A percentile compares a stretch with the other conserved stretches of the same genome.
These are phyloP conservation scores for Drosophila lowei DNA, from an alignment of 1,140 invertebrate species.

Conservation along the genomic window DNA sequence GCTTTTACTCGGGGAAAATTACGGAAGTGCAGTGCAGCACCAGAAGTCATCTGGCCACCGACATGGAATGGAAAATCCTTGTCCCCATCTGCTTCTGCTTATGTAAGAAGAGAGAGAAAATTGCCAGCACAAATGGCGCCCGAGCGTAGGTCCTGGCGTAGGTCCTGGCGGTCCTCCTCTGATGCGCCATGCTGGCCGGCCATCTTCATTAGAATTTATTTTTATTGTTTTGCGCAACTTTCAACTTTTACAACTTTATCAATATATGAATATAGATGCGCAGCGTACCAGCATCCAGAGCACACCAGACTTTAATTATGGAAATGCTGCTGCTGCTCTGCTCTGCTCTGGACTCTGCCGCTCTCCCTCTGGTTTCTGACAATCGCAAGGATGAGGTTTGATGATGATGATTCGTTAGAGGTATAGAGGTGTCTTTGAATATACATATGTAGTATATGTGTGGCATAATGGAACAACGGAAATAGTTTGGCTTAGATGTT, in stretches of 20 bases:
- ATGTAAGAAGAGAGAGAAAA: slow-evolving; percentile 69
- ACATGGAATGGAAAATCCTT: not conserved
- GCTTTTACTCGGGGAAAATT: slow-evolving; percentile 69
- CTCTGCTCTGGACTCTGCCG: no score
- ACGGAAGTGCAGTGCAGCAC: slow-evolving; percentile 78
- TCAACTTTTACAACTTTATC: slow-evolving; percentile 80
- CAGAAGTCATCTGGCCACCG: slow-evolving; percentile 53
- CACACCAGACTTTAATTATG: slow-evolving; percentile 64
- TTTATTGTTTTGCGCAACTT: slow-evolving; percentile 81
- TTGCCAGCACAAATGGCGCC: slow-evolving; percentile 74
- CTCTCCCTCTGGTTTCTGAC: not conserved
- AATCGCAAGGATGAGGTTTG: slow-evolving; percentile 18
- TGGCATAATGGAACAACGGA: no score
- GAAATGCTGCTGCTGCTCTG: slow-evolving; percentile 32
- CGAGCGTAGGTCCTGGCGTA: slow-evolving; percentile 26
- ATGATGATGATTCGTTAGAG: slow-evolving; percentile 5
- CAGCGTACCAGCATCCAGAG: slow-evolving; percentile 21
- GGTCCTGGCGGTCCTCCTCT: slow-evolving; percentile 8
- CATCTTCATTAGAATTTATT: slow-evolving; percentile 81
- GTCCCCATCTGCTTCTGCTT: slow-evolving; percentile 56
- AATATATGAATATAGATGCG: slow-evolving; percentile 81
- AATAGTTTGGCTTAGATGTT: slow-evolving; percentile 5
- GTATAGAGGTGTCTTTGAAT: slow-evolving; percentile 7
- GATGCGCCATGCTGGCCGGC: slow-evolving; percentile 71
- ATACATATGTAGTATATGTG: not conserved